These are phyloP conservation scores for Poecilus cupreus DNA, from an alignment of 2,888 invertebrate species.

Conservation along the genomic window DNA sequence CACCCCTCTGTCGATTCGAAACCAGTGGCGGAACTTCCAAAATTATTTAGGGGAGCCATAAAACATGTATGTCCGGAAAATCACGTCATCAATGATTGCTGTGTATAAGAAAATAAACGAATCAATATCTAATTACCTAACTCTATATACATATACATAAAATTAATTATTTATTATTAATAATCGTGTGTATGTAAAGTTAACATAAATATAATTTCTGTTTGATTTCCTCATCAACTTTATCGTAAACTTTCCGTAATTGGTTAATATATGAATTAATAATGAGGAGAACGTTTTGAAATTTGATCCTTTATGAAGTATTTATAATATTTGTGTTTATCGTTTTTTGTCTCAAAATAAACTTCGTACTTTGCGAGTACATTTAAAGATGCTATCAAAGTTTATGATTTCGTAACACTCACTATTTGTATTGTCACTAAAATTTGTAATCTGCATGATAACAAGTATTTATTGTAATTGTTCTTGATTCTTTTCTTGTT, in stretches of 20 bases:
- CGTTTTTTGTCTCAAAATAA: background rate
- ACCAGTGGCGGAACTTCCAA: slow-evolving; percentile 20
- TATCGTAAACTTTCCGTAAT: background rate
- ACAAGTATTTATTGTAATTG: slow-evolving; percentile 20
- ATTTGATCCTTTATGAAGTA: slow-evolving; percentile 15
- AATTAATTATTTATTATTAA: background rate
- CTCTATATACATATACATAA: no score
- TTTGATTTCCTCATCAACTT: background rate
- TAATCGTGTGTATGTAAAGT: no score
- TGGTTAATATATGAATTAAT: background rate
- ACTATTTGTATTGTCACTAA: background rate
- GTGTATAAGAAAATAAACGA: no score
- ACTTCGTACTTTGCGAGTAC: background rate
- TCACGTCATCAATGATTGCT: no score
- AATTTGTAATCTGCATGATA: slow-evolving; percentile 10
- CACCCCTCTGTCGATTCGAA: slow-evolving; percentile 15
- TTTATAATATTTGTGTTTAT: background rate
- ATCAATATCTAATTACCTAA: no score
- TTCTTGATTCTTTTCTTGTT: slow-evolving; percentile 22
- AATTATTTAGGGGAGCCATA: background rate
- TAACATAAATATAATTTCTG: no score
- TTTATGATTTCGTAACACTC: background rate
- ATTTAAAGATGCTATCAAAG: background rate
- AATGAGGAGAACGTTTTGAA: background rate
- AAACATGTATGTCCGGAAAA: no score